Conservation (phyloP, 2,113 vertebrate genomes). For the Vulpes ferrilata region DNA sequence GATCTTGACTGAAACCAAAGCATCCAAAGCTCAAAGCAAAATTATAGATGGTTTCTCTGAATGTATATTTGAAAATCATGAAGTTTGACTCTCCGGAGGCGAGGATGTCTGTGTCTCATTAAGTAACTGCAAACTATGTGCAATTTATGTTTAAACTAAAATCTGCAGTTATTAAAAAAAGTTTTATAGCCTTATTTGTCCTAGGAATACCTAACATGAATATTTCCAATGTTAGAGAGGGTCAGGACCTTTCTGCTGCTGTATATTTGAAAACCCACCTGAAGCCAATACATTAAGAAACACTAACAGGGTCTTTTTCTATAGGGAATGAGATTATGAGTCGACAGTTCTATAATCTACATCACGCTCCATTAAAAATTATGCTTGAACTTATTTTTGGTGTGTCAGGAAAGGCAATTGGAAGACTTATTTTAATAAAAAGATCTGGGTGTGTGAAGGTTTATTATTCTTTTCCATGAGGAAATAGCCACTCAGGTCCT, state of each 20-base stretch:
- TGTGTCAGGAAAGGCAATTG: neutral
- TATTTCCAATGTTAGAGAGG: neutral
- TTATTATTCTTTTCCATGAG: neutral
- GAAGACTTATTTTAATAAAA: neutral
- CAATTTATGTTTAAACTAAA: neutral
- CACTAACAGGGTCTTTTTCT: neutral
- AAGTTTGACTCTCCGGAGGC: neutral
- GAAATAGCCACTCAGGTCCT: neutral
- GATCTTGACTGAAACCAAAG: constrained; percentile 44
- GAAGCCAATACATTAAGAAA: neutral
- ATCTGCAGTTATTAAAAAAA: neutral
- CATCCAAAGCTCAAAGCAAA: constrained; percentile 18
- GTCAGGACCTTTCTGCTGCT: neutral
- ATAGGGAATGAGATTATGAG: neutral
- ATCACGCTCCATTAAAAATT: neutral
- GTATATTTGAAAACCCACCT: neutral
- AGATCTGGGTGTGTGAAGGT: neutral
- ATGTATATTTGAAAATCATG: neutral
- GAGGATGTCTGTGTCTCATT: neutral
- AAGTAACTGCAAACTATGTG: neutral
- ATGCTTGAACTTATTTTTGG: neutral
- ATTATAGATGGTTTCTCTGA: neutral
- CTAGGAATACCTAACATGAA: neutral
- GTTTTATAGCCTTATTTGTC: neutral
- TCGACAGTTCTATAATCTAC: neutral